Evolutionary conservation across 2,113 vertebrate species (phyloP).

Genomic region (Hippocampus guttulatus): DNA sequence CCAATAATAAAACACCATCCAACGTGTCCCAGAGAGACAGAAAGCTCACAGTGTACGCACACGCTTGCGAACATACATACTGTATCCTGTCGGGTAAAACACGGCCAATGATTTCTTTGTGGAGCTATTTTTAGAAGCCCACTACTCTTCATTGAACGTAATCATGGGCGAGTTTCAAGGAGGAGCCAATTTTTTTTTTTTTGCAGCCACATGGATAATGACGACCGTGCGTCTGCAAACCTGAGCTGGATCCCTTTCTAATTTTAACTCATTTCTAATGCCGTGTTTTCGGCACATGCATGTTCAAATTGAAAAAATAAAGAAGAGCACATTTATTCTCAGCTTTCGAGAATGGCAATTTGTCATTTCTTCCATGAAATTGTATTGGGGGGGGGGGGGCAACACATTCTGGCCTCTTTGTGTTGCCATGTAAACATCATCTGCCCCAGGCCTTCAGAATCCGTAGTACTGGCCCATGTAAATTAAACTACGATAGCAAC

Average conservation of each 20-base stretch:
- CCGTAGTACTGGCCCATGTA: no score
- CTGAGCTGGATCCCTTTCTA: conserved; percentile 22
- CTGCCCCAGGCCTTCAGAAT: no score
- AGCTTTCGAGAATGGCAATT: no score
- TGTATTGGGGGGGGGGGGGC: background rate
- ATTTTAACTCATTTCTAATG: conserved; percentile 32
- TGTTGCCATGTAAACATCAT: background rate
- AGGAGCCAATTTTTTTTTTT: conserved; percentile 29
- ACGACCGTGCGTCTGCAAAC: background rate
- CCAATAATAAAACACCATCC: background rate
- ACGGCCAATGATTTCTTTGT: conserved; percentile 33
- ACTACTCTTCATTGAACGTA: conserved; percentile 48
- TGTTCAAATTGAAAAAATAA: conserved; percentile 18
- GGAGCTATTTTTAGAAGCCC: conserved; percentile 55
- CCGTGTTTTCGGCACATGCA: background rate
- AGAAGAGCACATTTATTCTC: conserved; percentile 3
- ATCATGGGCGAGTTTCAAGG: conserved; percentile 32
- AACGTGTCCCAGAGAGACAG: background rate
- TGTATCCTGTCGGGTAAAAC: background rate
- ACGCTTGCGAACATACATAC: conserved; percentile 10
- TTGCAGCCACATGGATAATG: conserved; percentile 18
- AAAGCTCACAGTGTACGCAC: conserved; percentile 7
- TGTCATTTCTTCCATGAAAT: background rate
- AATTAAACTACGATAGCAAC: background rate
- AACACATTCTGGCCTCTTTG: background rate